Evolutionary conservation across 2,888 invertebrate genomes (phyloP).

Genomic region (Augiades crinisus): DNA sequence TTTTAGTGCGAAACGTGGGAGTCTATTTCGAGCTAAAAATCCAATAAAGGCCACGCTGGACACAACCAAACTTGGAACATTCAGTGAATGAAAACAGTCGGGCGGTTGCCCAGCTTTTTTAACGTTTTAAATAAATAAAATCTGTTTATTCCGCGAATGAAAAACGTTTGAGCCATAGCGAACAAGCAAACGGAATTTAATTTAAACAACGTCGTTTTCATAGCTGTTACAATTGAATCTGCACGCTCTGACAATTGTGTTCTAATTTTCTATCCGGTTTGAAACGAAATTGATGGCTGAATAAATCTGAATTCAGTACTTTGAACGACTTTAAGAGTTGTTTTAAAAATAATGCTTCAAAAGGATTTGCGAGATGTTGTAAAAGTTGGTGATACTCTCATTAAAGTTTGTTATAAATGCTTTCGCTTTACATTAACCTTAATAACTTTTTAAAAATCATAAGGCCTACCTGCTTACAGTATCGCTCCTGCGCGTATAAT

Average conservation of each 20-base stretch:
- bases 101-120: conserved; percentile 31
- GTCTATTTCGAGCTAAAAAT: conserved; percentile 29
- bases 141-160: conserved; percentile 41
- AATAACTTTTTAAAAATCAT: too few relatives aligned
- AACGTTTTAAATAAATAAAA: conserved; percentile 44
- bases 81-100: conserved; percentile 38
- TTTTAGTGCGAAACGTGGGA: conserved; percentile 16
- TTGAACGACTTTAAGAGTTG: neutral
- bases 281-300: conserved; percentile 21
- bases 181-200: conserved; percentile 56
- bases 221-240: conserved; percentile 40
- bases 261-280: conserved; percentile 27
- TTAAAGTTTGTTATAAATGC: neutral
- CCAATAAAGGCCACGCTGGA: conserved; percentile 29
- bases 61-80: conserved; percentile 33
- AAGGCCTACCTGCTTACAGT: conserved; percentile 73
- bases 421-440: too few relatives aligned
- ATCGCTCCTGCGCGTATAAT: conserved; percentile 87
- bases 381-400: too few relatives aligned
- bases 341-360: neutral
- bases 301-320: conserved; percentile 6
- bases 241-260: conserved; percentile 22
- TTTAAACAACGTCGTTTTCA: conserved; percentile 47
- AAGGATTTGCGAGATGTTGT: too few relatives aligned
- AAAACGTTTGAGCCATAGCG: conserved; percentile 42